These are phyloP conservation scores for Opisthocomus hoazin DNA, from an alignment of 2,113 vertebrate genomes.

Conservation along the genomic window DNA sequence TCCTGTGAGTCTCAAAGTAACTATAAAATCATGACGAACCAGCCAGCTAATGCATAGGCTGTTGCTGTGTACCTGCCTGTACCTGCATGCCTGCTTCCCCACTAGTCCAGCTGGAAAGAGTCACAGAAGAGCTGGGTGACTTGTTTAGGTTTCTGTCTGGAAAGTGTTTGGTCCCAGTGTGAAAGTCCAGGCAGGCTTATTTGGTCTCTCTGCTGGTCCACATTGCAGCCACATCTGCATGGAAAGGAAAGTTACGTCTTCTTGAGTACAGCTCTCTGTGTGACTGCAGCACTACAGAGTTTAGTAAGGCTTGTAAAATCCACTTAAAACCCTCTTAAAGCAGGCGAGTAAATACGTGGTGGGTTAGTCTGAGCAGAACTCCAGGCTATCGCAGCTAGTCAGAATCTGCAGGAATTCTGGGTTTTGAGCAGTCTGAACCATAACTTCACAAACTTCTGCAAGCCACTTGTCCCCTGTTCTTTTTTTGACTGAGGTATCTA, in stretches of 20 bases:
- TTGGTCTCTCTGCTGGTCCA: not conserved
- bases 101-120: not conserved
- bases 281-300: not conserved
- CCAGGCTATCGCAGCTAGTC: not conserved
- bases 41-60: not conserved
- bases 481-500: not conserved
- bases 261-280: not conserved
- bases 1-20: not conserved
- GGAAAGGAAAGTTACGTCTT: not conserved
- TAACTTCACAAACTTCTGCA: not conserved
- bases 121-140: not conserved
- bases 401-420: not conserved
- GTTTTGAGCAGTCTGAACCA: not conserved
- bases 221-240: not conserved
- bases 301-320: not conserved
- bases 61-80: not conserved
- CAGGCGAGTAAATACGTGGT: not conserved
- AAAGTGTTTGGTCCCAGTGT: not conserved
- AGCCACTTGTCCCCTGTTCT: not conserved
- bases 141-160: not conserved
- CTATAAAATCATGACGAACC: not conserved
- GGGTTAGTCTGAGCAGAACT: not conserved
- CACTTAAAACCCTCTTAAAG: not conserved
- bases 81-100: not conserved
- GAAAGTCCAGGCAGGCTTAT: not conserved